Evolutionary conservation across 2,113 vertebrate genomes (phyloP).

Genomic region (Semicossyphus pulcher): DNA sequence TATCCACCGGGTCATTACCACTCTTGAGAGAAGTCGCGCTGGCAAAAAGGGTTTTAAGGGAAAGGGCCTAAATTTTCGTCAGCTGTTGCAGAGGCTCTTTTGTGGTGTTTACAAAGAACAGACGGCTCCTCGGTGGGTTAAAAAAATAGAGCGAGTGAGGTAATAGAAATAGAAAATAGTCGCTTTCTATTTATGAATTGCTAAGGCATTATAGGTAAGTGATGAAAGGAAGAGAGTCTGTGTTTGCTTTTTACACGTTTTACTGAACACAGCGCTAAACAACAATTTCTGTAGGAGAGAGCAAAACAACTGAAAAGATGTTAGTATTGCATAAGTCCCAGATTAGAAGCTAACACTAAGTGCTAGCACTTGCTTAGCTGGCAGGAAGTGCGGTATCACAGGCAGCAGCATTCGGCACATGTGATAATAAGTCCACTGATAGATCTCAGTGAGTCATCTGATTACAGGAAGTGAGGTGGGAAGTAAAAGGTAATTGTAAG

Average conservation of each 20-base stretch:
- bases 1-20: conserved; percentile 69
- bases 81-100: conserved; percentile 24
- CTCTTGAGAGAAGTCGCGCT: conserved; percentile 57
- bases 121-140: conserved; percentile 31
- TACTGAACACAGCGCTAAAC: conserved; percentile 4
- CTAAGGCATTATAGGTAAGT: background rate
- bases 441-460: conserved; percentile 45
- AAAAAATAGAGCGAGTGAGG: background rate
- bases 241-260: background rate
- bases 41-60: conserved; percentile 47
- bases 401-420: conserved; percentile 42
- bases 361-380: conserved; percentile 30
- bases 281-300: background rate
- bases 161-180: conserved; percentile 3
- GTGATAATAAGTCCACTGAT: conserved; percentile 34
- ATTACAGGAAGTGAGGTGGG: conserved; percentile 9
- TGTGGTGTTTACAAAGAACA: conserved; percentile 38
- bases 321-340: no score
- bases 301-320: no score
- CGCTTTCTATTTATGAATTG: conserved; percentile 15
- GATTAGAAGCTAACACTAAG: no score
- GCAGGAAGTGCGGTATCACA: conserved; percentile 28
- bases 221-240: background rate
- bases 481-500: conserved; percentile 18
- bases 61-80: conserved; percentile 56